Base-by-base conservation (phyloP, 2,797 vertebrate genomes). In the Gallinago stenura region DNA sequence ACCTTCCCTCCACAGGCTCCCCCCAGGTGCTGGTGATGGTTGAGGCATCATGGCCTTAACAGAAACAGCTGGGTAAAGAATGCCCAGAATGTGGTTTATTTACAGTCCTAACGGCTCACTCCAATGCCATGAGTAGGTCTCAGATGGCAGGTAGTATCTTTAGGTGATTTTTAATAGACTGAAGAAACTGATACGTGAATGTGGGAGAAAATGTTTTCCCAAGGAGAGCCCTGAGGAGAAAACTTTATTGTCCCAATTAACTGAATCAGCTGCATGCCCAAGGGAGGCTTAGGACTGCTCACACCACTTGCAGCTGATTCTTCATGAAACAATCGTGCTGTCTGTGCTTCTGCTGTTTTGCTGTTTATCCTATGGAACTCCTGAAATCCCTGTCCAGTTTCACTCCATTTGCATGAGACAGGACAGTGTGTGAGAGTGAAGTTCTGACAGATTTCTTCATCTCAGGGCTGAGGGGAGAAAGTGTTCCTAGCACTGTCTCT, bases 41-140 rank as follows among this genome's bases (percentile, higher is more conserved):
- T 41, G 57, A 54, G 58, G 2, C 4, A 11, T 31, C 56, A 7
- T 2, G 15, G 18, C 4, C 51, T 54, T 3, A 48, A 3, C 19
- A 24, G 69, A 28, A 83, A 25, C 69, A 75, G 51, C 26, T 51
- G 53, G 43, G 31, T 16, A 13, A 39, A 43, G 9, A 37, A 6
- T 3, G 4, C 33, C 83, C 10, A 4, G 35, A 26, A 2, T 2
- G 0, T 2, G 37, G 8, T 10, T 58, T 18, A 10, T 35, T 58
- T 26, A 2, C 18, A 35, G 5, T 7, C 22, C 17, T 1, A n/a
- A 8, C 3, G 7, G 7, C 50, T 39, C 26, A 1, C 10, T 65
- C n/a, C 45, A 5, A 1, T 3, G 35, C 15, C 31, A 14, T 3
- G 1, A 11, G 1, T 0, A 7, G 22, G 13, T 4, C 48, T 21